These are phyloP conservation scores for Conchocele bisecta DNA, from an alignment of 2,888 invertebrate genomes.

Conservation along the genomic window DNA sequence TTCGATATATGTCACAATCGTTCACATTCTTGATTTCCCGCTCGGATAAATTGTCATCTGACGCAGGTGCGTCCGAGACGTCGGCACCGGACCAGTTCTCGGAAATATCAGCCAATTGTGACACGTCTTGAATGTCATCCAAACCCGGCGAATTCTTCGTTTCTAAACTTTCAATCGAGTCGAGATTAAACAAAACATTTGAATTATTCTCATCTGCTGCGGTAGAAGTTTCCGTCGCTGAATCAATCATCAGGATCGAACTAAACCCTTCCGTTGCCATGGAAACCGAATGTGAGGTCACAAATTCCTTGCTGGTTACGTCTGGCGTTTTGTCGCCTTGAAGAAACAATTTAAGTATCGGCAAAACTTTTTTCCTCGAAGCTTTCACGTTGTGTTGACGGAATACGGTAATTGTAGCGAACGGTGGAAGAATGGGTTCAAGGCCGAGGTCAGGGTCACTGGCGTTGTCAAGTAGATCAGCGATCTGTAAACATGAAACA, in stretches of 20 bases:
- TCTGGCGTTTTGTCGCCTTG: slow-evolving; percentile 48
- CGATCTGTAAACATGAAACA: slow-evolving; percentile 66
- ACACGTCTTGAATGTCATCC: too few relatives aligned
- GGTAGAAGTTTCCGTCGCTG: neutral
- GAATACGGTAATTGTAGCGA: slow-evolving; percentile 64
- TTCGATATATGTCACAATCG: too few relatives aligned
- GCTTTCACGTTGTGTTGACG: slow-evolving; percentile 78
- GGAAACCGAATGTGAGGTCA: slow-evolving; percentile 35
- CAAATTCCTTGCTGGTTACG: slow-evolving; percentile 45
- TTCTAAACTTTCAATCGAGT: neutral
- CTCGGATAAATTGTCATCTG: neutral
- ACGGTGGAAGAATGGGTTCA: slow-evolving; percentile 53
- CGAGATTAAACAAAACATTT: slow-evolving; percentile 44
- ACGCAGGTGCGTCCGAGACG: neutral
- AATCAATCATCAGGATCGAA: slow-evolving; percentile 5
- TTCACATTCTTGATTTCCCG: neutral
- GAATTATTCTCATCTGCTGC: slow-evolving; percentile 16
- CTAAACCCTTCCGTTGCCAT: slow-evolving; percentile 42
- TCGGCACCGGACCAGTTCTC: neutral
- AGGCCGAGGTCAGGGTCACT: slow-evolving; percentile 69
- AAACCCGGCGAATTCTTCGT: too few relatives aligned
- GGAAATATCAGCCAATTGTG: neutral
- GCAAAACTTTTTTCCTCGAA: slow-evolving; percentile 80
- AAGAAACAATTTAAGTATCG: slow-evolving; percentile 72
- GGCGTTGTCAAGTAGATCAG: slow-evolving; percentile 65